A percentile compares a stretch with the other conserved stretches of the same genome.
These are phyloP conservation scores for Anodontia alba DNA, from an alignment of 2,888 invertebrate species.

Conservation along the genomic window DNA sequence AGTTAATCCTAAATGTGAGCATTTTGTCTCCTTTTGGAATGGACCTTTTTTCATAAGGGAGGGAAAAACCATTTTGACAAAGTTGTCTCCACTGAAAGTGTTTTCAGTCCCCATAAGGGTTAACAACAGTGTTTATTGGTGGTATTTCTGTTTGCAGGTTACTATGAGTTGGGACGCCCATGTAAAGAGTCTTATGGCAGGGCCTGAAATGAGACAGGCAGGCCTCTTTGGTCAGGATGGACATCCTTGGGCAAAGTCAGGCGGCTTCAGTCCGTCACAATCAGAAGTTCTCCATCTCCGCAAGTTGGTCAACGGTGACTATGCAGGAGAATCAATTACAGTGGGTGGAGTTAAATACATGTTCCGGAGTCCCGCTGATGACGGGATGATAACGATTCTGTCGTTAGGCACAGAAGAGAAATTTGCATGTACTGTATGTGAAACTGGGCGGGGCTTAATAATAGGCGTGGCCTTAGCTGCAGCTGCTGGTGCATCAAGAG, in stretches of 20 bases:
- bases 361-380: slow-evolving; percentile 51
- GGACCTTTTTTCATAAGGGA: no score
- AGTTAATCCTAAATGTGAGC: no score
- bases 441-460: slow-evolving; percentile 40
- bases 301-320: slow-evolving; percentile 36
- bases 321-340: slow-evolving; percentile 41
- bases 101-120: no score
- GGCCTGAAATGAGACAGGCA: slow-evolving; percentile 49
- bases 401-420: slow-evolving; percentile 52
- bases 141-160: slow-evolving; percentile 1
- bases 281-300: slow-evolving; percentile 42
- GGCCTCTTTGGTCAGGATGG: slow-evolving; percentile 57
- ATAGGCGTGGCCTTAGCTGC: slow-evolving; percentile 44
- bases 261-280: slow-evolving; percentile 42
- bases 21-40: no score
- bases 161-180: slow-evolving; percentile 58
- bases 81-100: no score
- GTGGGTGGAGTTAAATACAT: slow-evolving; percentile 53
- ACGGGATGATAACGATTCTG: slow-evolving; percentile 57
- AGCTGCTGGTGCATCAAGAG: slow-evolving; percentile 49
- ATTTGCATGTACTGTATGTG: slow-evolving; percentile 55
- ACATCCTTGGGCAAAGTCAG: slow-evolving; percentile 53
- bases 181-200: slow-evolving; percentile 47
- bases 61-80: no score
- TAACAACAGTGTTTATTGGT: no score